These are phyloP conservation scores for Actinernus sp. DNA, from an alignment of 92 coral and sea anemone genomes.

Conservation along the genomic window DNA sequence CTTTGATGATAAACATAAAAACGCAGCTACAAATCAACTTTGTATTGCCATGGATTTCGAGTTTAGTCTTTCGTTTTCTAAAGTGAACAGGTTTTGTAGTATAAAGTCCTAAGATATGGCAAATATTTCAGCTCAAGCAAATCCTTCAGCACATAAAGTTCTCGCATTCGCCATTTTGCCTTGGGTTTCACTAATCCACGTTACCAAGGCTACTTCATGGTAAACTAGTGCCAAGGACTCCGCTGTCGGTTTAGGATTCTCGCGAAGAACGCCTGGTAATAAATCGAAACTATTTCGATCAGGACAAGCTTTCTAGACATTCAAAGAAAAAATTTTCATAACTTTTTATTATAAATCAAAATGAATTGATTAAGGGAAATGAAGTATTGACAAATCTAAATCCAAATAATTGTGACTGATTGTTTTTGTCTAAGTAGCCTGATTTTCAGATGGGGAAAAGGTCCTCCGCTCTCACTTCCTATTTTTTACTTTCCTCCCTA, in stretches of 20 bases:
- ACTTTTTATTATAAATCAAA: no score
- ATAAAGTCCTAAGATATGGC: conserved; percentile 4
- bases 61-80: neutral
- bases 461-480: no score
- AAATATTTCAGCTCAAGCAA: conserved; percentile 7
- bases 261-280: conserved; percentile 2
- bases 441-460: no score
- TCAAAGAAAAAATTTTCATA: no score
- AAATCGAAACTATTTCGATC: no score
- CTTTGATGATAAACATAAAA: conserved; percentile 1
- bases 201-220: conserved; percentile 32
- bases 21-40: conserved; percentile 4
- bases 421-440: no score
- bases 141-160: conserved; percentile 7
- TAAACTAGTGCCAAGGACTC: conserved; percentile 2
- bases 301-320: no score
- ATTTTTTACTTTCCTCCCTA: no score
- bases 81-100: neutral
- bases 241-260: conserved; percentile 4
- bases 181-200: conserved; percentile 51
- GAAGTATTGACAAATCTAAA: no score
- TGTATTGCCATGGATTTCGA: neutral
- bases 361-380: no score
- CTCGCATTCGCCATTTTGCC: conserved; percentile 55
- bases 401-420: no score